Base-by-base conservation (phyloP, 2,888 invertebrate genomes). In the Tanytarsus gracilentus region DNA sequence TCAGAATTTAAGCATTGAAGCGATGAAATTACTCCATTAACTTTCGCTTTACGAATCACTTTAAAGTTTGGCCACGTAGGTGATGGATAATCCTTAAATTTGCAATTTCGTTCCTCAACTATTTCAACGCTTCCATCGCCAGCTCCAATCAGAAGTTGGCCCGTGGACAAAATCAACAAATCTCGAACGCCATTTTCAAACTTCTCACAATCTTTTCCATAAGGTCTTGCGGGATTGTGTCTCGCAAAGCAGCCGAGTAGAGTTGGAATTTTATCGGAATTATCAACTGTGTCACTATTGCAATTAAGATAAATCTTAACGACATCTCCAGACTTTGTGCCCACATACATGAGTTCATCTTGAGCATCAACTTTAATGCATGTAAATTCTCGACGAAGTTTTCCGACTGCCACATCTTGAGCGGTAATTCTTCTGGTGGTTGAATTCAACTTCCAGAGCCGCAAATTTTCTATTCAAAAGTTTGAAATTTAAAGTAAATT, bases 101-200 rank as follows among this genome's bases (percentile, higher is more conserved):
- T 66, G 59, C 70, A 70, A 4, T 78, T 77, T 64, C 80, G 77
- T 67, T 82, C 79, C 65, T 82, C 80, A 1, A 88, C 79, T 21
- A 88, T 64, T 64, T 90, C 88, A 0, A 94, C 72, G 0, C 82
- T 83, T 0, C 95, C 95, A 72, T 91, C 86, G 0, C 95, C 95
- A 3, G 86, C 83, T 0, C 94, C 95, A 62, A 94, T 81, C 2
- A 93, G 72, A 21, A 89, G 67, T 62, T 78, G 77, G 0, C 81
- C 81, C 53, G 79, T 77, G 0, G 76, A 75, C 67, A 86, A 70
- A 58, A 85, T 75, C 16, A 82, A 68, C 11, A 88, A 75, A 0
- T 82, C 78, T 61, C 84, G 80, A 1, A 89, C 81, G 1, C 74
- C 74, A 61, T 72, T 72, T 4, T 68, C 66, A 64, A 70, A 74